Evolutionary conservation across 2,888 invertebrate genomes (phyloP), one percentile per base, ranked within the genome.

Genomic region (Ormia ochracea): DNA sequence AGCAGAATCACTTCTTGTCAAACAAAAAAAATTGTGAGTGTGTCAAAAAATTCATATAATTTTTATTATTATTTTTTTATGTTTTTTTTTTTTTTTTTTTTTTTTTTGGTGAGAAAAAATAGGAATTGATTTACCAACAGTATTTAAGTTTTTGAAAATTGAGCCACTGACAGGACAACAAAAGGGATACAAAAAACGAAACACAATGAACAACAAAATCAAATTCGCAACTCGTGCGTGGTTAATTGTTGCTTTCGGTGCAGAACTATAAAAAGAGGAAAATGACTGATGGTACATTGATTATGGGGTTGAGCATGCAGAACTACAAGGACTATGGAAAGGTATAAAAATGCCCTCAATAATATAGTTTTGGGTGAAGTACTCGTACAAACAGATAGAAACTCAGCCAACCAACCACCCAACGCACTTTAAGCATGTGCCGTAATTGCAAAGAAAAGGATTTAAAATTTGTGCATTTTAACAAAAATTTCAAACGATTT

Each of bases 201-300:
- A 81, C 66, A 85, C 82, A 83, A 76, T 70, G 54, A 50, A 59
- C 10, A 72, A 14, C 74, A 78, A 33, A 73, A 58, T 41, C 45
- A 76, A 79, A 82, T 84, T 83, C 84, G 82, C 85, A 86, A 84
- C 84, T 87, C 85, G 86, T 85, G 86, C 85, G 84, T 84, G 79
- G 73, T 81, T 83, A 83, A 83, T 83, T 83, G 83, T 83, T 82
- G 82, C 81, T 72, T 83, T 82, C 77, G 76, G 33, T 70, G 66
- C 70, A 50, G 48, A 70, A 48, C 28, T 48, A 54, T 19, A 19
- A 10, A 2, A 6, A 54, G 1, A 58, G 65, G 52, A 74, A 78
- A 75, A 52, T 74, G 45, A 79, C 65, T 79, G 78, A 63, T 76
- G 70, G 56, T 56, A 12, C 48, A 50, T 72, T 87, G 85, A 87